Evolutionary conservation across 2,888 invertebrate species (phyloP).

Genomic region (Ceratothoa steindachneri): DNA sequence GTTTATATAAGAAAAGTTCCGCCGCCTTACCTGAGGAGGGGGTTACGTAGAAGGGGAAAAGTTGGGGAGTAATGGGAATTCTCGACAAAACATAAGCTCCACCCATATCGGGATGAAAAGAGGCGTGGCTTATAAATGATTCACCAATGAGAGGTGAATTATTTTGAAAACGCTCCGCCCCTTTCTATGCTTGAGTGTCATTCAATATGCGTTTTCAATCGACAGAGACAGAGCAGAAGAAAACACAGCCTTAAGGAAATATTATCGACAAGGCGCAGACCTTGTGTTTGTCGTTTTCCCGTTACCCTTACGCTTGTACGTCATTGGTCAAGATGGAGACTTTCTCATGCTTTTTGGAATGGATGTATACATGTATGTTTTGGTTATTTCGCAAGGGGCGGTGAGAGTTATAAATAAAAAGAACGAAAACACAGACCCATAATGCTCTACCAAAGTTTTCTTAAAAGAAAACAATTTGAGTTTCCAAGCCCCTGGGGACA

Average conservation of each 20-base stretch:
- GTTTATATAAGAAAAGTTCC: not conserved
- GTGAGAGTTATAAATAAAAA: not conserved
- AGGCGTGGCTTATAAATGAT: not conserved
- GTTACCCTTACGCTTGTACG: not conserved
- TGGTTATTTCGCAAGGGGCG: not conserved
- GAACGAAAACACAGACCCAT: too few relatives aligned
- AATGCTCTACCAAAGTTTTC: not conserved
- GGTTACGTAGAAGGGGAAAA: not conserved
- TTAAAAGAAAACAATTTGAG: not conserved
- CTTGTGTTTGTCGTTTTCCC: not conserved
- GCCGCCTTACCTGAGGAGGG: conserved; percentile 3
- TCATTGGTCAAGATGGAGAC: conserved; percentile 7
- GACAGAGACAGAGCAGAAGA: not conserved
- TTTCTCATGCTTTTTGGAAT: too few relatives aligned
- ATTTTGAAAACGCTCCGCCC: not conserved
- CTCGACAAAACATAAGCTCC: too few relatives aligned
- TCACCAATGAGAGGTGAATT: not conserved
- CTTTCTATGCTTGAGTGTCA: not conserved
- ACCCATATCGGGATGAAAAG: not conserved
- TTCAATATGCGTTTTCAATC: not conserved
- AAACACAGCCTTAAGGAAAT: not conserved
- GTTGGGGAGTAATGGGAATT: too few relatives aligned
- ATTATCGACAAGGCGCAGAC: not conserved
- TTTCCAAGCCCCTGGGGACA: not conserved
- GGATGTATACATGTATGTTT: too few relatives aligned